A percentile compares a stretch with the other conserved stretches of the same genome.
These are phyloP conservation scores for Deroptyus accipitrinus DNA, from an alignment of 2,113 vertebrate genomes.

Conservation along the genomic window DNA sequence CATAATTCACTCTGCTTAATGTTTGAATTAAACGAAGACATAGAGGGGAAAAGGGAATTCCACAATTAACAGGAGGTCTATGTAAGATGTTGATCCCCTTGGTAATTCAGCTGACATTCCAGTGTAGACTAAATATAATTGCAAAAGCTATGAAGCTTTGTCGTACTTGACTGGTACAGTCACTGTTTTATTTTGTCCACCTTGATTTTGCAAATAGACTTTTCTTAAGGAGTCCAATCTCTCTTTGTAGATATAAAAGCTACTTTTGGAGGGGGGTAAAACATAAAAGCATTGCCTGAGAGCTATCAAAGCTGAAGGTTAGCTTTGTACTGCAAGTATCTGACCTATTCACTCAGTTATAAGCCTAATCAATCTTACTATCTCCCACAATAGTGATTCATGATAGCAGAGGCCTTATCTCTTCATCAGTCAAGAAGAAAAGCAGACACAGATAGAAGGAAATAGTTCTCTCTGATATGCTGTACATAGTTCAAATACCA, in stretches of 20 bases:
- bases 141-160: not conserved
- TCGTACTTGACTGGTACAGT: not conserved
- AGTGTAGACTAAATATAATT: not conserved
- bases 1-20: not conserved
- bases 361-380: constrained; percentile 48
- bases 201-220: not conserved
- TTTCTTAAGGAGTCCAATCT: not conserved
- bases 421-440: constrained; percentile 61
- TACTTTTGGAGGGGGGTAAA: not conserved
- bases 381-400: not conserved
- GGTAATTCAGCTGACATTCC: not conserved
- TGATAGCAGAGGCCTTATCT: constrained; percentile 44
- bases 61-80: not conserved
- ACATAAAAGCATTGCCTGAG: constrained; percentile 28
- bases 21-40: not conserved
- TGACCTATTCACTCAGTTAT: constrained; percentile 30
- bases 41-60: not conserved
- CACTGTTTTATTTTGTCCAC: not conserved
- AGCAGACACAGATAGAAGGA: constrained; percentile 48
- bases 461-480: constrained; percentile 13
- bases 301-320: constrained; percentile 17
- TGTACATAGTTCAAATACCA: constrained; percentile 59
- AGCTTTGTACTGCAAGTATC: constrained; percentile 40
- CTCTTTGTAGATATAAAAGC: not conserved
- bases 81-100: not conserved